Conservation (phyloP, 1,140 invertebrate species). For the Drosophila kepulauana region DNA sequence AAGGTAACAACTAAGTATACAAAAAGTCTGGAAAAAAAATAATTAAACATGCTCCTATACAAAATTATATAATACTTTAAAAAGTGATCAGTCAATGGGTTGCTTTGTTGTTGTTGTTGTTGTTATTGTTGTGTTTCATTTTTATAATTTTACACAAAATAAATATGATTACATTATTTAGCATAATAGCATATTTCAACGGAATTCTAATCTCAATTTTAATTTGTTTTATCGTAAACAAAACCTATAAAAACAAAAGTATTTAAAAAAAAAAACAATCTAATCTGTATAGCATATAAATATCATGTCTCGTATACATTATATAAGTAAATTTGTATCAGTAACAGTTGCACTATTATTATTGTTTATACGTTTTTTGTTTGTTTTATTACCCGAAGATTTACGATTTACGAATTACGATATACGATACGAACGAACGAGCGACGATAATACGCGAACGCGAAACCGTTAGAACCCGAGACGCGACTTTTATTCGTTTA, state of each 20-base stretch:
- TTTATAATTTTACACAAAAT: slow-evolving; percentile 51
- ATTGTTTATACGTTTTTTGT: slow-evolving; percentile 55
- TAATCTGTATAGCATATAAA: slow-evolving; percentile 69
- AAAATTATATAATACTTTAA: slow-evolving; percentile 81
- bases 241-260: slow-evolving; percentile 15
- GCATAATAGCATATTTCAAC: slow-evolving; percentile 43
- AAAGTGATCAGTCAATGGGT: slow-evolving; percentile 80
- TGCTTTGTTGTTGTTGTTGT: slow-evolving; percentile 69
- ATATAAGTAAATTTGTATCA: slow-evolving; percentile 75
- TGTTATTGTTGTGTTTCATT: slow-evolving; percentile 19
- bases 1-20: slow-evolving; percentile 52
- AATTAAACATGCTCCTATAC: slow-evolving; percentile 71
- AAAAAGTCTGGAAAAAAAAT: slow-evolving; percentile 56
- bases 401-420: slow-evolving; percentile 32
- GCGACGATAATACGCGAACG: slow-evolving; percentile 83
- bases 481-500: slow-evolving; percentile 58
- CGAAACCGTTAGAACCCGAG: slow-evolving; percentile 83
- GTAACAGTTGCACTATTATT: slow-evolving; percentile 76
- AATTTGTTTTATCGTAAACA: slow-evolving; percentile 16
- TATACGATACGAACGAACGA: slow-evolving; percentile 72
- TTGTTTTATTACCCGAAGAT: slow-evolving; percentile 70
- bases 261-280: slow-evolving; percentile 53
- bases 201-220: slow-evolving; percentile 70
- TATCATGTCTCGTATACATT: slow-evolving; percentile 63
- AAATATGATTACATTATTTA: slow-evolving; percentile 47